Percentiles rank a stretch among this genome's conserved stretches.
phyloP scores from a whole-genome alignment of 2,113 vertebrate species.

The Zingel zingel region DNA sequence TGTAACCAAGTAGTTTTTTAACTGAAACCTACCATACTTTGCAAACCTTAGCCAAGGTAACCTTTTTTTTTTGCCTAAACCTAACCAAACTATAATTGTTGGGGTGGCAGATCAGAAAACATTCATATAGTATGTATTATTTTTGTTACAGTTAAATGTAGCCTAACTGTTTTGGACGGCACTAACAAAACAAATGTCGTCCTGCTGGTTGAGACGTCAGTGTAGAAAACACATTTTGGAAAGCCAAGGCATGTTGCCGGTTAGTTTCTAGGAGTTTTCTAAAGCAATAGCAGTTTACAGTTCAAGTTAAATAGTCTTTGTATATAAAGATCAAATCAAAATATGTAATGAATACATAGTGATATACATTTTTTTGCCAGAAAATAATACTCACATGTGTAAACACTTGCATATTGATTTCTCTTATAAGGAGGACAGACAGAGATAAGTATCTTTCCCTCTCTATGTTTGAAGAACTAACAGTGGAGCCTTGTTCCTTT shows the following conservation, averaged over 20 bases:
- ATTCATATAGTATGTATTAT: background rate
- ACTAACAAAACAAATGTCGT: background rate
- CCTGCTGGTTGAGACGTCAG: background rate
- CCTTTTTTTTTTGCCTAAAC: background rate
- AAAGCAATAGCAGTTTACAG: background rate
- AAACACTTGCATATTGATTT: slow-evolving; percentile 47
- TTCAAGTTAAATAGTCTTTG: background rate
- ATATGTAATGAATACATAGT: background rate
- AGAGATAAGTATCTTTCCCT: slow-evolving; percentile 18
- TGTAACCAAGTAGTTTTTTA: background rate
- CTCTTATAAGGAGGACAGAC: slow-evolving; percentile 27
- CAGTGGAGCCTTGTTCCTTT: slow-evolving; percentile 25
- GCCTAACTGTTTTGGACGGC: background rate
- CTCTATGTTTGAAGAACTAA: slow-evolving; percentile 37
- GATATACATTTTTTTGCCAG: background rate
- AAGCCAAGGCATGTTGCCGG: background rate
- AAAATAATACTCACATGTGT: slow-evolving; percentile 1
- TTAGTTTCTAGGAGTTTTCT: background rate
- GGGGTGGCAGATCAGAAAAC: background rate
- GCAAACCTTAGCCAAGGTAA: background rate
- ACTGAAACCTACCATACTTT: background rate
- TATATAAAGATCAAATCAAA: background rate
- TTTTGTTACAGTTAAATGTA: background rate
- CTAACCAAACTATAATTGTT: background rate
- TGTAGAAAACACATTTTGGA: background rate